Evolutionary conservation across 1,140 invertebrate species (phyloP), one percentile per base, ranked within the genome.

Genomic region (Cotesia vestalis): DNA sequence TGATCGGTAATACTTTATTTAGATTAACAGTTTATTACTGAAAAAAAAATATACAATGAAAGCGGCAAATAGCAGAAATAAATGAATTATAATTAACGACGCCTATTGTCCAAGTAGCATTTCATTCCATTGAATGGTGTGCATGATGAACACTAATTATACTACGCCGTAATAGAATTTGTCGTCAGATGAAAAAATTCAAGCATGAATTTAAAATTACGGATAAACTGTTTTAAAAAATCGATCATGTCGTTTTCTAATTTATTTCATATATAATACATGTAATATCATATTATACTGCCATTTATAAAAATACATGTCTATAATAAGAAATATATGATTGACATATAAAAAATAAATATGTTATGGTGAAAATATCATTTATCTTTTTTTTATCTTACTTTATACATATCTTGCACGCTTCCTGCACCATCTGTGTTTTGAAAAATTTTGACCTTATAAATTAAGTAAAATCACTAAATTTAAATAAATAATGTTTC

Each of bases 241-340:
- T 40, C 62, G 77, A 78, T 78, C 73, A 76, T 81, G 79, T 82
- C 78, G 78, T 84, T 80, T 77, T 82, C 78, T 83, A 83, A 82
- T 79, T 83, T 82, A 83, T 79, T 80, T 81, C 80, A 85, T 79
- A 76, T 84, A 83, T 83, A 85, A 84, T 80, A 85, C 83, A 86
- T 77, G 84, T 11, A 46, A 83, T 83, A 80, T 84, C 83, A 83
- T 84, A 85, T 82, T 84, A 85, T 83, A 83, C 85, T 86, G 83
- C 83, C 85, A 86, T 85, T 83, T 81, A 83, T 87, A 86, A 85
- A 85, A 85, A 86, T 86, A 85, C 80, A 86, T 86, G 85, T 87
- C 83, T 86, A 84, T 78, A 79, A 78, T 86, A 86, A 84, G 83
- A 76, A 85, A 78, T 84, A 85, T 83, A 86, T 85, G 82, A 84